phyloP scores from a whole-genome alignment of 2,797 vertebrate species.

The Periparus ater region DNA sequence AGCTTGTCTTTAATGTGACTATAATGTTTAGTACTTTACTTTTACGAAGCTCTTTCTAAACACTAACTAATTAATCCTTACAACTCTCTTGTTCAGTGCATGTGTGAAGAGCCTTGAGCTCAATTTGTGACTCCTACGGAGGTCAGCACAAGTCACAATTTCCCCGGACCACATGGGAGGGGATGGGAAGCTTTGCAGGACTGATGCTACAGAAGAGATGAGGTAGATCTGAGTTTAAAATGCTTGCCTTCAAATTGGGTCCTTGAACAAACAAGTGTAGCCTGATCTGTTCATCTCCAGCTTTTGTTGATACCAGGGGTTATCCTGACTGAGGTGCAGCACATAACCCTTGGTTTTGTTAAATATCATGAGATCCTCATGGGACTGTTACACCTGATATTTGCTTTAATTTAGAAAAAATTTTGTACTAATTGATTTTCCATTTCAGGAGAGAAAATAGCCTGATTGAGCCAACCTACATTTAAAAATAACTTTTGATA shows the following conservation, averaged over 20 bases:
- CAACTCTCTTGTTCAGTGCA: neutral
- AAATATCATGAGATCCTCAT: neutral
- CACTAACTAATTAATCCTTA: constrained; percentile 10
- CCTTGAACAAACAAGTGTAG: neutral
- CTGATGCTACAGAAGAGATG: neutral
- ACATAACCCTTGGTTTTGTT: neutral
- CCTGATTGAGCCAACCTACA: neutral
- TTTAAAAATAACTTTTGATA: neutral
- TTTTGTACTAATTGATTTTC: neutral
- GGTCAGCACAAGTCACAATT: neutral
- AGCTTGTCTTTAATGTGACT: constrained; percentile 35
- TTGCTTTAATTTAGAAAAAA: neutral
- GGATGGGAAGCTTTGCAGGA: neutral
- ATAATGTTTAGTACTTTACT: constrained; percentile 17
- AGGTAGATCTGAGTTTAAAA: neutral
- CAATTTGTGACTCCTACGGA: neutral
- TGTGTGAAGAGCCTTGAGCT: neutral
- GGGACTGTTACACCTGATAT: neutral
- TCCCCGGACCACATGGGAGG: neutral
- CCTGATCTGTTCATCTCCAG: neutral
- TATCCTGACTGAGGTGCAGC: neutral
- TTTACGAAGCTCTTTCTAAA: constrained; percentile 33
- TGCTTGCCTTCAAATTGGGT: neutral
- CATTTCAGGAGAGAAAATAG: neutral
- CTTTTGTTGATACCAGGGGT: fast-evolving